Percentiles rank a stretch among this genome's conserved stretches.
Conservation (phyloP, 2,113 vertebrate genomes). For the Laticauda laticaudata region DNA sequence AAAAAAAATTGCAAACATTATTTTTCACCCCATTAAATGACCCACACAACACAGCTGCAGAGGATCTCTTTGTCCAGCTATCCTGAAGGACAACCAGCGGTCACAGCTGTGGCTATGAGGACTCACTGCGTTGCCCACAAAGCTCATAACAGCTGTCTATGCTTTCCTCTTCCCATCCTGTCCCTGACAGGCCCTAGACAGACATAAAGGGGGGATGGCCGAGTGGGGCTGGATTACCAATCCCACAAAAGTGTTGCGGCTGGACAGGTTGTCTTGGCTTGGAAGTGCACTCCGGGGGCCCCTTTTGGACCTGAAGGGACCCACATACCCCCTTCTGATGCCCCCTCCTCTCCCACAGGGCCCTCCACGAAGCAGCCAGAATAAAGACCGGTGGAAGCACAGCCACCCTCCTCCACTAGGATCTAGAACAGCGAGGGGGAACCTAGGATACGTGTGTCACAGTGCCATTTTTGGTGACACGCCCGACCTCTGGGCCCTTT, state of each 20-base stretch:
- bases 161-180: background rate
- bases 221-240: background rate
- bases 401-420: background rate
- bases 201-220: background rate
- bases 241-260: background rate
- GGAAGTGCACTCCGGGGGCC: too few species aligned
- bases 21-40: too few species aligned
- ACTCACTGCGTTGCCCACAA: background rate
- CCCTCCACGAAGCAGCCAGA: background rate
- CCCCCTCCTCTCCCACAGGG: too few species aligned
- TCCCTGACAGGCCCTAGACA: background rate
- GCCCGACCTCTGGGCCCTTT: background rate
- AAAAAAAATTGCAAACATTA: too few species aligned
- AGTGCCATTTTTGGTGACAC: background rate
- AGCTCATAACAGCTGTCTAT: background rate
- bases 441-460: background rate
- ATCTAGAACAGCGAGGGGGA: background rate
- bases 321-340: too few species aligned
- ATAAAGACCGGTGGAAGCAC: background rate
- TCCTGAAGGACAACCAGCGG: background rate
- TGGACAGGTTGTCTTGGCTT: background rate
- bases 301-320: too few species aligned
- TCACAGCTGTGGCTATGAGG: background rate
- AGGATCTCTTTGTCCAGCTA: background rate
- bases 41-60: background rate